Evolutionary conservation across 2,113 vertebrate genomes (phyloP), one percentile per base, ranked within the genome.

Genomic region (Nannospalax galili): DNA sequence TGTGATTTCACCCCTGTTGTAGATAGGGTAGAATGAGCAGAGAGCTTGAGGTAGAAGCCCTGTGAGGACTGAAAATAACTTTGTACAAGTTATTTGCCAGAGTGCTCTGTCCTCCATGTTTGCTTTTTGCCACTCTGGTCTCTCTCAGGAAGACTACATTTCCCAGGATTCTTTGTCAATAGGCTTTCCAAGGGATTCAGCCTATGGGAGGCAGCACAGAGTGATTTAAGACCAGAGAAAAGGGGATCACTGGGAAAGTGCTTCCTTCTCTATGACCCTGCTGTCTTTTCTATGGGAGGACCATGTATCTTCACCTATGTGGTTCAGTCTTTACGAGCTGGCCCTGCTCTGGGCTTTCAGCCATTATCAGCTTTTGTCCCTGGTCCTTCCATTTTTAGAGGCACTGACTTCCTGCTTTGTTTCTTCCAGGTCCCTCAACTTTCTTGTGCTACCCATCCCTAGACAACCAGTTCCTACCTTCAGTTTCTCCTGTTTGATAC

Each of bases 161-260:
- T 80, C 11, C 32, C 75, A 84, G 14, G 1, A 70, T 30, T 1
- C 1, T n/a, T 52, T 80, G 17, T 2, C 35, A 69, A 15, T 6
- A 17, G 14, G 1, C 19, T 77, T 40, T 26, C 12, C 37, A 30
- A 1, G 20, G 24, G 5, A 0, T 87, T 78, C 72, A 74, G 19
- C 3, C 7, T 37, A 4, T 12, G 11, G 11, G 16, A 75, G 8
- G 22, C 2, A 7, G 1, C 0, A 0, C 1, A 1, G 0, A 28
- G 7, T 37, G 3, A 79, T 65, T 70, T 28, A 40, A 89, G 91
- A 1, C 45, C 37, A 12, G 52, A 62, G 24, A 7, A 42, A 74
- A 30, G 19, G 1, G 7, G 22, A 8, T 1, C 3, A 28, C 1
- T 2, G 19, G 22, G 37, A 26, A 4, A 2, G 4, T 1, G 12